Evolutionary conservation across 1,140 invertebrate genomes (phyloP).

Genomic region (Sinonovacula constricta): DNA sequence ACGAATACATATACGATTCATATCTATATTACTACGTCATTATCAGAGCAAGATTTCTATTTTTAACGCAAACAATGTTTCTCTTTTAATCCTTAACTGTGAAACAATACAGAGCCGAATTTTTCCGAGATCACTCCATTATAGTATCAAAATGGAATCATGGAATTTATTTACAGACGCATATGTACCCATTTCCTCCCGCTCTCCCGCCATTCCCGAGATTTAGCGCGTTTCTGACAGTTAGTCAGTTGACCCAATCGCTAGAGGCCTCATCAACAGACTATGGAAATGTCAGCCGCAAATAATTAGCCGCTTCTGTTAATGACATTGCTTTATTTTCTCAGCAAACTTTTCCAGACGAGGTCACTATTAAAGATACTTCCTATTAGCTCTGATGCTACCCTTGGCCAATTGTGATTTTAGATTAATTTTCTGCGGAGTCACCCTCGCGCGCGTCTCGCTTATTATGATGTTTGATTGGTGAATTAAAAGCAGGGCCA

Average conservation of each 20-base stretch:
- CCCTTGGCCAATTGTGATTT: slow-evolving; percentile 44
- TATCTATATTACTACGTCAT: no score
- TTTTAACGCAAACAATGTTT: no score
- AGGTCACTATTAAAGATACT: slow-evolving; percentile 46
- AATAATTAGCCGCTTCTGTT: background rate
- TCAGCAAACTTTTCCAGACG: background rate
- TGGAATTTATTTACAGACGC: no score
- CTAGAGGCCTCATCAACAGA: background rate
- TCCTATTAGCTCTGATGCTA: slow-evolving; percentile 39
- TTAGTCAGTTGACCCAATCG: background rate
- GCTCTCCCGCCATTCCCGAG: no score
- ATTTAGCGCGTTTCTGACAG: no score
- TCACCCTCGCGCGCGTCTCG: slow-evolving; percentile 16
- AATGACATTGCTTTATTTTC: slow-evolving; percentile 1
- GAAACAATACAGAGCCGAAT: no score
- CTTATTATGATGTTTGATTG: slow-evolving; percentile 52
- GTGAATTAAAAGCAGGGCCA: slow-evolving; percentile 32
- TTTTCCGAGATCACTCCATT: no score
- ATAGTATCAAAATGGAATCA: no score
- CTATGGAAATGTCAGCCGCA: background rate
- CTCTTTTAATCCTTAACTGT: no score
- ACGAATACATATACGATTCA: no score
- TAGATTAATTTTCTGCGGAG: slow-evolving; percentile 51
- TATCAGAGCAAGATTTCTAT: no score
- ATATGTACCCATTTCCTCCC: no score